Base-by-base conservation (phyloP, 2,888 invertebrate species). In the Ichneumon xanthorius region DNA sequence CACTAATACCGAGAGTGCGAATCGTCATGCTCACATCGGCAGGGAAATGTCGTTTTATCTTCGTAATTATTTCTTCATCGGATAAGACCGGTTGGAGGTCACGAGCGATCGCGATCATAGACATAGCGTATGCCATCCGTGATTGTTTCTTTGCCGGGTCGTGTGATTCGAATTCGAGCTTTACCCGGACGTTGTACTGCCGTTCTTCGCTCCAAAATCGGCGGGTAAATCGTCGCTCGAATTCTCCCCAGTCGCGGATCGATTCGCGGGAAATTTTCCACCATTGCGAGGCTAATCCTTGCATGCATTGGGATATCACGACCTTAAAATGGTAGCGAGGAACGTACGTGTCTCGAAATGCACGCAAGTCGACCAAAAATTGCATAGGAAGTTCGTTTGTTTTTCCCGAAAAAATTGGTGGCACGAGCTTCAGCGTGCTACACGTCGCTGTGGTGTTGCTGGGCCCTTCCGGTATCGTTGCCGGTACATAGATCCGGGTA, bases 151-250 rank as follows among this genome's bases (percentile, higher is more conserved):
- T 55, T 1, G 7, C 9, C 0, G 37, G 16, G 1, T 72, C 72
- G 40, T 55, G 53, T 9, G 7, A 71, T 0, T 71, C 71, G 7
- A 53, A 71, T 4, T 71, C 76, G 6, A 75, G 33, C 19, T 19
- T 65, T 0, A 50, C 19, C 1, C 50, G 26, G 1, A 45, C 22
- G 3, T 68, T 58, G 48, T 58, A 58, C 22, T 78, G 68, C 0
- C 26, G 26, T 0, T 78, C 78, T 11, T 78, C 68, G 2, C 58
- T 71, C 61, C 78, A 79, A 14, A 79, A 70, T 0, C 70, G 22
- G 1, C 70, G 16, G 0, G 5, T 4, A 11, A 79, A 79, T 22
- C 63, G 40, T 0, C 9, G 3, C 11, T 78, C 77, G 7, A 78
- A 78, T 4, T 68, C 30, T 3, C 48, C 48, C 78, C 78, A 79